phyloP scores from a whole-genome alignment of 2,113 vertebrate species.

The Triplophysa siluroides region DNA sequence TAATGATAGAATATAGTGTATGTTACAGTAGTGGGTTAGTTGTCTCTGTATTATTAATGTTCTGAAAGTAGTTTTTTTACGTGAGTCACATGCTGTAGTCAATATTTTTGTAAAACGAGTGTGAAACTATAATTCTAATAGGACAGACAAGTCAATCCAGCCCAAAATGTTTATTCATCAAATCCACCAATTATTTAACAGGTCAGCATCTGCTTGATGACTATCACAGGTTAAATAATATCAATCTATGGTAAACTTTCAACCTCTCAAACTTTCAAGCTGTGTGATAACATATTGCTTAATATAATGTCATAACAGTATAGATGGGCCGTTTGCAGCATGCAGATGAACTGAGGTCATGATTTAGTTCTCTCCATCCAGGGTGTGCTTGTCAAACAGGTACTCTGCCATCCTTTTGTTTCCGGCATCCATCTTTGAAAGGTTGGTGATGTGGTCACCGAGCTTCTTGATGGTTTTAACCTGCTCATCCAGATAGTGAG shows the following conservation, averaged over 20 bases:
- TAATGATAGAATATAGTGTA: no score
- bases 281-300: background rate
- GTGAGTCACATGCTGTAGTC: background rate
- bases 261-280: background rate
- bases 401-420: constrained; percentile 90
- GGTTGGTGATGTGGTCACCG: constrained; percentile 79
- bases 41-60: no score
- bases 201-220: background rate
- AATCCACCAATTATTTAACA: constrained; percentile 1
- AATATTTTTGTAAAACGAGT: background rate
- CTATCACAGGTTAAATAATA: background rate
- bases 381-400: constrained; percentile 94
- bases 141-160: background rate
- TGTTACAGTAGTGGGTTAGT: no score
- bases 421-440: constrained; percentile 70
- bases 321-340: background rate
- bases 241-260: background rate
- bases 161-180: constrained; percentile 45
- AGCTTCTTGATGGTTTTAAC: constrained; percentile 93
- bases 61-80: no score
- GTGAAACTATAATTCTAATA: background rate
- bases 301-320: background rate
- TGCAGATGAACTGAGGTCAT: background rate
- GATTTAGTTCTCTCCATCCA: constrained; percentile 74
- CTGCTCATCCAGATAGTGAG: constrained; percentile 91